Conservation (phyloP, 2,888 invertebrate genomes). For the Lasioglossum leucozonium region DNA sequence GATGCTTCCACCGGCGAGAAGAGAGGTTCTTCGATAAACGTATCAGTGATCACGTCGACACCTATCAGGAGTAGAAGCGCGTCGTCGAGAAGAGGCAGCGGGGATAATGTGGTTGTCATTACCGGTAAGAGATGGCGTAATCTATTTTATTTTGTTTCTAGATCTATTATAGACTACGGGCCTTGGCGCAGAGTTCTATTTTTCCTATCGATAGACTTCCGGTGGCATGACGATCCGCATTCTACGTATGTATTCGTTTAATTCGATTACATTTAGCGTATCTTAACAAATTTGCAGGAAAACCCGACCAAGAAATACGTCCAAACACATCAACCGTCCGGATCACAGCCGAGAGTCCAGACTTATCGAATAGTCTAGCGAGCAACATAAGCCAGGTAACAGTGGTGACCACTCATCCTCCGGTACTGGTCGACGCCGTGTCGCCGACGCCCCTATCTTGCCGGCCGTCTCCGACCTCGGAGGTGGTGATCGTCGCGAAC, state of each 20-base stretch:
- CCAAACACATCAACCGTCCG: conserved; percentile 85
- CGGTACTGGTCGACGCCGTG: conserved; percentile 90
- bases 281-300: conserved; percentile 29
- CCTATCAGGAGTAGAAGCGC: conserved; percentile 78
- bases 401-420: conserved; percentile 94
- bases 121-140: conserved; percentile 75
- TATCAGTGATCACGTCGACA: conserved; percentile 83
- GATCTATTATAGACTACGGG: neutral
- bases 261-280: neutral
- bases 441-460: conserved; percentile 89
- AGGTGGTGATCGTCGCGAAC: conserved; percentile 93
- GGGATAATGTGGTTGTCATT: conserved; percentile 82
- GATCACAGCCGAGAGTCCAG: conserved; percentile 86
- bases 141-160: neutral
- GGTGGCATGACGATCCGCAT: too few species aligned
- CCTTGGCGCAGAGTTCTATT: neutral
- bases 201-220: neutral
- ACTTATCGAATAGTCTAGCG: conserved; percentile 90
- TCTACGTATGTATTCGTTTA: neutral
- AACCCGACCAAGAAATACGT: conserved; percentile 78
- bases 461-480: conserved; percentile 88
- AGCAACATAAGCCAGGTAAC: conserved; percentile 92
- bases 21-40: conserved; percentile 78
- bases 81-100: conserved; percentile 77
- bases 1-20: conserved; percentile 68